Percentiles rank a stretch among this genome's conserved stretches.
These are phyloP conservation scores for Drosophila neoperkinsi DNA, from an alignment of 2,888 invertebrate genomes.

Conservation along the genomic window DNA sequence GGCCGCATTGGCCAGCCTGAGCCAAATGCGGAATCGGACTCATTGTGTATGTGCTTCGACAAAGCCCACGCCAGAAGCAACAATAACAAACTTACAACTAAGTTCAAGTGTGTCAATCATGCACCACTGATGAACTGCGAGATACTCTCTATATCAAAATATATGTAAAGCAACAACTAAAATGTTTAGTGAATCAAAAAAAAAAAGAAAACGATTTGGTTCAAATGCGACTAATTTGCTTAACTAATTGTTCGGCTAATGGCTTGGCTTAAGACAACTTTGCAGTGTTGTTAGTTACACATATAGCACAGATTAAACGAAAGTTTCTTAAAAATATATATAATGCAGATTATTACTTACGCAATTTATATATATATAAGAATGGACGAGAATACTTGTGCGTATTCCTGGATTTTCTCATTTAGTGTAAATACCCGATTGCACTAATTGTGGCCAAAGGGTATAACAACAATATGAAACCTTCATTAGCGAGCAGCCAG, in stretches of 20 bases:
- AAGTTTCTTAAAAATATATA: not conserved
- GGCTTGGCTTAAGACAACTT: not conserved
- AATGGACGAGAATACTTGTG: not conserved
- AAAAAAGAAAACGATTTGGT: not conserved
- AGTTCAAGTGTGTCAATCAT: not conserved
- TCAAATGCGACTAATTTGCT: not conserved
- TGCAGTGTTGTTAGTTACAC: not conserved
- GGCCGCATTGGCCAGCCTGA: conserved; percentile 29
- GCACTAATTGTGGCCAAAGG: not conserved
- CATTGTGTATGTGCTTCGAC: conserved; percentile 54
- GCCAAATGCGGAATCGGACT: conserved; percentile 46
- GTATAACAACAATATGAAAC: conserved; percentile 66
- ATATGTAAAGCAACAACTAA: not conserved
- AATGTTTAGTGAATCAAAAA: not conserved
- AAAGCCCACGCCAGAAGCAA: conserved; percentile 12
- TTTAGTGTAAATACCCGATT: not conserved
- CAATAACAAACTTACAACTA: conserved; percentile 19
- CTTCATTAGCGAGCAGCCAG: conserved; percentile 66
- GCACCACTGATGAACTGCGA: not conserved
- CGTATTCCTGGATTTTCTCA: not conserved
- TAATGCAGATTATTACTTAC: not conserved
- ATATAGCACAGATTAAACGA: not conserved
- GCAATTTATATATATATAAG: not conserved
- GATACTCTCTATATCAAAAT: conserved; percentile 9
- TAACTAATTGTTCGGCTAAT: not conserved